Conservation (phyloP, 2,113 vertebrate species). For the Ptilonorhynchus violaceus region DNA sequence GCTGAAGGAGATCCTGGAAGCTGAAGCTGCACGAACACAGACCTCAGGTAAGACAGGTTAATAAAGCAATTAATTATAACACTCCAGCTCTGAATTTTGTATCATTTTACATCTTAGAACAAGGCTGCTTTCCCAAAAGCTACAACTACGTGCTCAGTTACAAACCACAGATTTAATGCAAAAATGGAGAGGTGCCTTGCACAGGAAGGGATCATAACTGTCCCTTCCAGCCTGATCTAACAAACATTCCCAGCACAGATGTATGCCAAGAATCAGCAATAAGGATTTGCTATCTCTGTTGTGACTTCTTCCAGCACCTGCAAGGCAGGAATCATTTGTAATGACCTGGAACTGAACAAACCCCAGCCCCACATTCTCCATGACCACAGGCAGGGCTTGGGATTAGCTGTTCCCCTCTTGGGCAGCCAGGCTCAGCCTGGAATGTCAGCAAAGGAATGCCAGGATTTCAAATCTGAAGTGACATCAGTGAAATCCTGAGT, state of each 20-base stretch:
- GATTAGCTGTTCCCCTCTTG: background rate
- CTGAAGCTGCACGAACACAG: background rate
- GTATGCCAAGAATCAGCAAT: background rate
- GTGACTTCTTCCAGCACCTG: background rate
- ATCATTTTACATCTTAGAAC: background rate
- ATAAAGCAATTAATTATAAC: background rate
- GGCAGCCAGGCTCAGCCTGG: background rate
- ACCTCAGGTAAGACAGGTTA: background rate
- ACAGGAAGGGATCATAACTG: background rate
- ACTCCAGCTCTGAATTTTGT: background rate
- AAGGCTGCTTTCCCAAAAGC: background rate
- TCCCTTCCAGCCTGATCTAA: background rate
- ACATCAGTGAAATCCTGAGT: background rate
- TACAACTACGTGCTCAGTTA: accelerated
- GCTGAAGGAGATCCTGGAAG: background rate
- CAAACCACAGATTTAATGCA: background rate
- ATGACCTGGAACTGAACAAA: background rate
- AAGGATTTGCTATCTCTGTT: background rate
- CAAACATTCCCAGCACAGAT: background rate
- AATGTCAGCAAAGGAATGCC: background rate
- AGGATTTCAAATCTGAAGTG: background rate
- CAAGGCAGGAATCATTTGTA: background rate
- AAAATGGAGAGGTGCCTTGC: background rate
- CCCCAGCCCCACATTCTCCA: background rate
- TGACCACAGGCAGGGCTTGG: background rate